phyloP scores from a whole-genome alignment of 2,888 invertebrate species.

The Endotricha flammealis region DNA sequence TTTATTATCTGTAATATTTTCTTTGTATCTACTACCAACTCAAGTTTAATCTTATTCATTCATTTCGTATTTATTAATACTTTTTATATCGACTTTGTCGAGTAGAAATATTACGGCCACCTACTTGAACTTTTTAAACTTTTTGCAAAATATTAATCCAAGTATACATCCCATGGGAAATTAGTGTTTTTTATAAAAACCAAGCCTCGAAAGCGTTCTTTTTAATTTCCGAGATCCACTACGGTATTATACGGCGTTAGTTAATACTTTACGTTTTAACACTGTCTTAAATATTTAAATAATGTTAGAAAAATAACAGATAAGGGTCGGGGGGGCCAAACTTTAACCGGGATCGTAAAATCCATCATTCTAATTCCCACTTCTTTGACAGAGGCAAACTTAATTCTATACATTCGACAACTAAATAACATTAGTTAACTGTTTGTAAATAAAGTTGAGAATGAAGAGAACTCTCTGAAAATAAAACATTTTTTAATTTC shows the following conservation, averaged over 20 bases:
- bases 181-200: conserved; percentile 45
- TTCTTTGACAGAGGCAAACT: conserved; percentile 28
- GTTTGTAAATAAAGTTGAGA: too few relatives aligned
- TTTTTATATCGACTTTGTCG: too few relatives aligned
- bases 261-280: conserved; percentile 11
- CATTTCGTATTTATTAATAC: too few relatives aligned
- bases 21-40: too few relatives aligned
- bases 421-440: too few relatives aligned
- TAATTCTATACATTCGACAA: not conserved
- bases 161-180: conserved; percentile 49
- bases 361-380: conserved; percentile 38
- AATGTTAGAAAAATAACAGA: conserved; percentile 29
- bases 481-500: conserved; percentile 16
- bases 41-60: too few relatives aligned
- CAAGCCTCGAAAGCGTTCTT: conserved; percentile 32
- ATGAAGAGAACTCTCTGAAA: too few relatives aligned
- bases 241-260: conserved; percentile 12
- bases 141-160: conserved; percentile 45
- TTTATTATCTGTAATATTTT: too few relatives aligned
- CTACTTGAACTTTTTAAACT: too few relatives aligned
- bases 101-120: too few relatives aligned
- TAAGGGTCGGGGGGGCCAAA: conserved; percentile 28
- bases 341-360: conserved; percentile 16
- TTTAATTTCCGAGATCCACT: conserved; percentile 32
- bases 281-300: conserved; percentile 9